These are phyloP conservation scores for Rugalucina vietnamica DNA, from an alignment of 2,888 invertebrate genomes.

Conservation along the genomic window DNA sequence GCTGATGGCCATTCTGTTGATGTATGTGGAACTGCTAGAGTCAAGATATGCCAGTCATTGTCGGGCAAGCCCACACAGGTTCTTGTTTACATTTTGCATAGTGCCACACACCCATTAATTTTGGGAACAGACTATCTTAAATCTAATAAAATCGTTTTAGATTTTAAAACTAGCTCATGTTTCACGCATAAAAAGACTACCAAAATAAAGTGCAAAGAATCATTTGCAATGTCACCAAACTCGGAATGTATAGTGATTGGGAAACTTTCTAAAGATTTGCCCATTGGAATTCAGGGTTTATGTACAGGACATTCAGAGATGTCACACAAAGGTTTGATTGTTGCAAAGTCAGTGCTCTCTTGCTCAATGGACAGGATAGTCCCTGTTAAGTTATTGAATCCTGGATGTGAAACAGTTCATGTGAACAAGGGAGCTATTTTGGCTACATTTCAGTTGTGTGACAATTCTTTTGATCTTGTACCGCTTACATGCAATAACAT, in stretches of 20 bases:
- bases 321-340: background rate
- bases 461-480: background rate
- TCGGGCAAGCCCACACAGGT: background rate
- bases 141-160: conserved; percentile 3
- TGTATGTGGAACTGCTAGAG: conserved; percentile 17
- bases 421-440: conserved; percentile 1
- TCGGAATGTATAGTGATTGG: conserved; percentile 14
- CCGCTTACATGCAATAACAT: background rate
- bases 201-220: background rate
- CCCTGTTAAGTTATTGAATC: conserved; percentile 21
- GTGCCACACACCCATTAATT: conserved; percentile 14
- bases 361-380: background rate
- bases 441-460: background rate
- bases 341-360: background rate
- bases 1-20: conserved; percentile 8
- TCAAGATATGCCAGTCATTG: background rate
- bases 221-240: background rate
- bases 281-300: conserved; percentile 12
- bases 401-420: background rate
- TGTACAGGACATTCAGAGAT: background rate
- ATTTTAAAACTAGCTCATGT: background rate
- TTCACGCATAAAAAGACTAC: background rate
- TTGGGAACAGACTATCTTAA: conserved; percentile 5
- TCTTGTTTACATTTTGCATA: conserved; percentile 6
- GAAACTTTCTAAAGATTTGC: background rate